Base-by-base conservation (phyloP, 2,888 invertebrate genomes). In the Dasypogon diadema region DNA sequence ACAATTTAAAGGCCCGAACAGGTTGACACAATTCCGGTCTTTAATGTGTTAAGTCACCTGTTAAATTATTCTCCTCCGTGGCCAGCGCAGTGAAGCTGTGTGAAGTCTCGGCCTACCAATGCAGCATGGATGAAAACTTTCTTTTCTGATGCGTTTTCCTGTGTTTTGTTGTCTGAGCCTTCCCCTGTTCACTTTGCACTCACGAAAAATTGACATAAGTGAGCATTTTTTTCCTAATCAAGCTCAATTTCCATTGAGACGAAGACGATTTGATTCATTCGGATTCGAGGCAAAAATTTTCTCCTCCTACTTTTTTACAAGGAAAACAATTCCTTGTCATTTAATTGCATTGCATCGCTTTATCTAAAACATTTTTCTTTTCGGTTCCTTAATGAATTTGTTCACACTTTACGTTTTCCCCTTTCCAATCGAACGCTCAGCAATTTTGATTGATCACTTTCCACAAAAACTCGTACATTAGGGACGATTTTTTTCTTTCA, bases 1-100 rank as follows among this genome's bases (percentile, higher is more conserved):
- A 70, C 51, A 54, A 54, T 68, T 63, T n/a, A 12, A 18, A 51
- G 48, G 26, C 51, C 30, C 21, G 34, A 70, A 70, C 70, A 34
- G 70, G 70, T 70, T 70, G 70, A 70, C 70, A 70, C 70, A 70
- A 70, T 70, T 70, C 70, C 70, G 70, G 70, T 70, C 54, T 54
- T 70, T 22, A 51, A 70, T 54, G 70, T 70, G 70, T 54, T 70
- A 70, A 70, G 70, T 70, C 70, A 70, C 70, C 70, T 70, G 70
- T 70, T 70, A 70, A 70, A 70, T 54, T 51, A 54, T 70, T 54
- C 30, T 54, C 30, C 54, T 34, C 34, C 18, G 54, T 34, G n/a
- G 54, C 30, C 48, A 51, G 10, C 21, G 51, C 30, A 16, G 22
- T 65, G 70, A 30, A n/a, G 8, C 22, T 16, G 65, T 48, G 48